Base-by-base conservation (phyloP, 2,888 invertebrate genomes). In the Torymus tubicola region DNA sequence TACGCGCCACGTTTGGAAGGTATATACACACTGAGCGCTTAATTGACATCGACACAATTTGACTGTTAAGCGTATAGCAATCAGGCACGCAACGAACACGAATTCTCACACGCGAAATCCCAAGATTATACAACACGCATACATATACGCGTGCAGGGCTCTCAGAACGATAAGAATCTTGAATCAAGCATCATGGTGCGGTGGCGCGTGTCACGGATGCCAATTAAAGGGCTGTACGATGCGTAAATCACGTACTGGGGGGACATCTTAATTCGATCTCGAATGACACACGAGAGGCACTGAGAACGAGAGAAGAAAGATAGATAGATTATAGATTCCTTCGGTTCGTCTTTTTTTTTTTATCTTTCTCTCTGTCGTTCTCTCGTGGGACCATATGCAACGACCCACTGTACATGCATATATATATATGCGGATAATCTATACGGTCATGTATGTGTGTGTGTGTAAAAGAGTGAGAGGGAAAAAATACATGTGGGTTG, bases 241-340 rank as follows among this genome's bases (percentile, higher is more conserved):
- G 70, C 74, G 70, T 81, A 81, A 81, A 81, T 81, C 81, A 78
- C 60, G 2, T 14, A 67, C 73, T 58, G 58, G 31, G 58, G n/a
- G n/a, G n/a, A 78, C 78, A 81, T 81, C 81, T 81, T 78, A 81
- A 81, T 81, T 71, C 81, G 78, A 81, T 81, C 78, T 81, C 73
- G 61, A 63, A 74, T 69, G 78, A 79, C 73, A 72, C 73, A 11
- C 16, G 31, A 31, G 8, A 31, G 31, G 8, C 5, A 3, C 1
- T 5, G 31, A 31, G 31, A 31, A 0, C 3, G 24, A 3, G 24
- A 24, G 24, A 24, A 24, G 31, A 31, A 8, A 31, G 31, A 31
- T 31, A 31, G 31, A 31, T 31, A 31, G 31, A 31, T 31, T 31
- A 31, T 31, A 31, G 31, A 31, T 31, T 31, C 4, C 31, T 31